A percentile compares a stretch with the other conserved stretches of the same genome.
These are phyloP conservation scores for Bombus fervidus DNA, from an alignment of 1,140 invertebrate species.

Conservation along the genomic window DNA sequence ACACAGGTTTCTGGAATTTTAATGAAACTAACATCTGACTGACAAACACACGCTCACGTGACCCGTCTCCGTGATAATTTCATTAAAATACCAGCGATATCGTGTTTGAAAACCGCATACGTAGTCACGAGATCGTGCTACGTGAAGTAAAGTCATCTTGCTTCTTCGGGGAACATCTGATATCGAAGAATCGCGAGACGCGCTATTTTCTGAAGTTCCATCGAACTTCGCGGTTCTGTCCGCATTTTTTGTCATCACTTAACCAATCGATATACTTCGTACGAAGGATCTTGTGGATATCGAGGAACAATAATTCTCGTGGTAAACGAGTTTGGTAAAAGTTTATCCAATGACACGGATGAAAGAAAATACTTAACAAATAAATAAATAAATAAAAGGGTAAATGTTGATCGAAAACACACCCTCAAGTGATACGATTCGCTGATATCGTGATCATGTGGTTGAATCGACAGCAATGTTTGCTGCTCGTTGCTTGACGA, in stretches of 20 bases:
- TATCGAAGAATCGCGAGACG: neutral
- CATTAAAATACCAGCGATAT: slow-evolving; percentile 7
- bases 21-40: neutral
- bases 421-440: neutral
- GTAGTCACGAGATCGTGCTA: neutral
- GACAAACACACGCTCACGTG: neutral
- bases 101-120: neutral
- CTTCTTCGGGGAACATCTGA: neutral
- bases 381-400: neutral
- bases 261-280: neutral
- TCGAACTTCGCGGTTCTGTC: neutral
- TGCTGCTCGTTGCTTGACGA: neutral
- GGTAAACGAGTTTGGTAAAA: neutral
- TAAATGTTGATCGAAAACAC: neutral
- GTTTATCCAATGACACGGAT: neutral
- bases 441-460: neutral
- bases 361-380: neutral
- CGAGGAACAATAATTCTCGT: neutral
- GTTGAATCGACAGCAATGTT: neutral
- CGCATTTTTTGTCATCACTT: neutral
- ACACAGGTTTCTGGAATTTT: slow-evolving; percentile 9
- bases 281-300: neutral
- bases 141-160: neutral
- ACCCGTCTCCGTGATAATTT: neutral
- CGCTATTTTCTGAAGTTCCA: neutral